Percentiles rank a stretch among this genome's conserved stretches.
Evolutionary conservation across 2,888 invertebrate species (phyloP).

Genomic region (Sarcophaga variegata): DNA sequence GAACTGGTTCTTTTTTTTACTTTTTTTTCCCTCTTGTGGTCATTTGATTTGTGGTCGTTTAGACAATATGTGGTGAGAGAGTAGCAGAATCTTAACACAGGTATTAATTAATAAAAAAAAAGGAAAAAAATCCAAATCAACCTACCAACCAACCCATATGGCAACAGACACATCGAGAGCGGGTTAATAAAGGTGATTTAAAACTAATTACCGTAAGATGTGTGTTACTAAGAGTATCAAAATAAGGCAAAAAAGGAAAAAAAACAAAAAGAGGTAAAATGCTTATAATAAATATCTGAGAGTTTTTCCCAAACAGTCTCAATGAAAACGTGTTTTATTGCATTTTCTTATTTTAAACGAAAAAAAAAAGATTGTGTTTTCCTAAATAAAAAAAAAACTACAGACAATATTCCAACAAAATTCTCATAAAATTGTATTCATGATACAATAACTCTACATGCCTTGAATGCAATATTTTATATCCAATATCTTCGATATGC

Average conservation of each 20-base stretch:
- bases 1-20: constrained; percentile 57
- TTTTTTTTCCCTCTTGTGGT: background rate
- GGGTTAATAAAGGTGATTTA: constrained; percentile 57
- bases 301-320: background rate
- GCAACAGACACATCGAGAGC: background rate
- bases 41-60: constrained; percentile 36
- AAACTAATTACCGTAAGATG: constrained; percentile 53
- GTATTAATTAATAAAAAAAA: constrained; percentile 54
- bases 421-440: constrained; percentile 2
- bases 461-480: background rate
- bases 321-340: background rate
- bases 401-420: background rate
- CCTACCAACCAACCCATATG: background rate
- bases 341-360: background rate
- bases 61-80: constrained; percentile 17
- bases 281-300: constrained; percentile 26
- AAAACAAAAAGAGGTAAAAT: background rate
- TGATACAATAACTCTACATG: background rate
- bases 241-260: background rate
- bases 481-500: constrained; percentile 13
- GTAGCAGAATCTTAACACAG: constrained; percentile 3
- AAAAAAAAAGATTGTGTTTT: too few relatives aligned
- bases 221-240: background rate
- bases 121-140: background rate
- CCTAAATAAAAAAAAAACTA: background rate